Base-by-base conservation (phyloP, 1,140 invertebrate species). In the Phortica variegata region DNA sequence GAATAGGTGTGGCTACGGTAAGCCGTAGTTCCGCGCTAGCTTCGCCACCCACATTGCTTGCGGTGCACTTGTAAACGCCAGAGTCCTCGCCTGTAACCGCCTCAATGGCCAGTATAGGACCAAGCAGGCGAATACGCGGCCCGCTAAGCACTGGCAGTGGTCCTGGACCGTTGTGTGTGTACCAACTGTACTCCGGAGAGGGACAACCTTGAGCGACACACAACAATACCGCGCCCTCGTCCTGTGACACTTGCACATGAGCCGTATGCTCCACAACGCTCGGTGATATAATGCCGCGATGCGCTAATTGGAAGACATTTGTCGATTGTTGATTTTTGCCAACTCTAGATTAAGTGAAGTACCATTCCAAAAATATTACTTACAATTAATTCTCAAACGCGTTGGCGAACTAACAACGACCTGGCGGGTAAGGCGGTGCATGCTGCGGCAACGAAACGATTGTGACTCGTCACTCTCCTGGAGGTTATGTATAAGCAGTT, bases 141-240 rank as follows among this genome's bases (percentile, higher is more conserved):
- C 85, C 85, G 23, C 84, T 81, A 18, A 83, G 73, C 1, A 87
- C 80, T 10, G 85, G 71, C 65, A 82, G 77, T 1, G 84, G 83
- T 38, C 87, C 85, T 6, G 80, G 78, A 5, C 83, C 84, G 8
- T 83, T 82, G 57, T 84, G 82, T 29, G 82, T 80, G 56, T 83
- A 86, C 87, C 87, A 88, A 56, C 86, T 82, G 75, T 88, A 88
- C 75, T 87, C 85, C 13, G 87, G 85, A 20, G 84, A 79, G 38
- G 87, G 87, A 76, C 87, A 88, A 39, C 85, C 86, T 61, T 88
- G 85, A 10, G 86, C 83, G 32, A 88, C 81, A 71, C 86, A 88
- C 31, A 88, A 78, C 48, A 89, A 75, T 23, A 87, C 86, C 13
- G 85, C 86, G 32, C 85, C 87, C 73, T 89, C 87, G 54, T 88